phyloP scores from a whole-genome alignment of 2,888 invertebrate genomes.

The Hypena proboscidalis region DNA sequence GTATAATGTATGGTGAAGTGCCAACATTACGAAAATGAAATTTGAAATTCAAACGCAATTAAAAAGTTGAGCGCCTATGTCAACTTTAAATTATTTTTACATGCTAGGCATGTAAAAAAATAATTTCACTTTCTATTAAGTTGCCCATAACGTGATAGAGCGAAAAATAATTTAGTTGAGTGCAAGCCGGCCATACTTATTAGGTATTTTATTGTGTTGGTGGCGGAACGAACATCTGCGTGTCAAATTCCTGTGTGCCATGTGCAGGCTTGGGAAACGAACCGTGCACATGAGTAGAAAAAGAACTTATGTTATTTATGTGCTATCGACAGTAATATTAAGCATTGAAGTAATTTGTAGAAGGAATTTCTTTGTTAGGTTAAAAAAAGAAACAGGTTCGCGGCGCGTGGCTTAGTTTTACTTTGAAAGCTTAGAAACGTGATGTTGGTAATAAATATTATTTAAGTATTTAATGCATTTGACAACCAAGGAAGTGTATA shows the following conservation, averaged over 20 bases:
- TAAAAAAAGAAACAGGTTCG: neutral
- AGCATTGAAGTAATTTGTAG: neutral
- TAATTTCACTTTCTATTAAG: constrained; percentile 7
- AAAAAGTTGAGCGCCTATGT: too few species aligned
- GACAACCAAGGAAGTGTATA: too few species aligned
- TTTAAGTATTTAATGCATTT: too few species aligned
- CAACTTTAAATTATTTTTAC: too few species aligned
- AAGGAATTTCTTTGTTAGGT: neutral
- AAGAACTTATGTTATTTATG: constrained; percentile 53
- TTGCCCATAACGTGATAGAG: constrained; percentile 13
- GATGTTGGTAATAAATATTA: too few species aligned
- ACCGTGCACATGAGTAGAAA: constrained; percentile 70
- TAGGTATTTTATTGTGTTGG: constrained; percentile 76
- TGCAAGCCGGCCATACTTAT: constrained; percentile 64
- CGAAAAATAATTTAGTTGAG: constrained; percentile 39
- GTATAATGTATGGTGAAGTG: too few species aligned
- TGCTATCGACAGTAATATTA: constrained; percentile 15
- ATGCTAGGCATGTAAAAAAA: too few species aligned
- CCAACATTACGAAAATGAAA: neutral
- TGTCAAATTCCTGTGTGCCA: constrained; percentile 82
- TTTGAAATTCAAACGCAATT: neutral
- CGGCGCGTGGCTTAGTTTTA: too few species aligned
- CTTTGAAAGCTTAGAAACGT: too few species aligned
- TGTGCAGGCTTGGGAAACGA: constrained; percentile 82
- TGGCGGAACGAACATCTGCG: constrained; percentile 81